Percentiles rank a stretch among this genome's conserved stretches.
Evolutionary conservation across 1,140 invertebrate genomes (phyloP).

Genomic region (Ptiloglossa arizonensis): DNA sequence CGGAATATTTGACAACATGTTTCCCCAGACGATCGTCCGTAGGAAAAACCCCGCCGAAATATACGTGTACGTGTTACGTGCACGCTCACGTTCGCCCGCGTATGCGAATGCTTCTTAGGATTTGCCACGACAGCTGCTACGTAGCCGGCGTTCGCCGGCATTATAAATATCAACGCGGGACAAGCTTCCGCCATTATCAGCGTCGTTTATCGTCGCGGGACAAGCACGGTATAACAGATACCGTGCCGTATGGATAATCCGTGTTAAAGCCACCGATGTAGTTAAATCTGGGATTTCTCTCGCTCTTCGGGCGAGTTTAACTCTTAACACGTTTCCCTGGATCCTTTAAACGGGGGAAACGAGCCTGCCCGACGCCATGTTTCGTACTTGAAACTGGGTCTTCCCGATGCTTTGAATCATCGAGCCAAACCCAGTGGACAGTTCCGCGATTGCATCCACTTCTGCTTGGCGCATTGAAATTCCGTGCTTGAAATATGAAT

Average conservation of each 20-base stretch:
- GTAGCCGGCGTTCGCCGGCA: not conserved
- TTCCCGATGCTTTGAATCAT: not conserved
- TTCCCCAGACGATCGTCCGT: slow-evolving; percentile 60
- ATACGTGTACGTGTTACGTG: slow-evolving; percentile 20
- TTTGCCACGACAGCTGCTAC: slow-evolving; percentile 16
- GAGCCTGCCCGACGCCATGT: not conserved
- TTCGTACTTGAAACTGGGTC: not conserved
- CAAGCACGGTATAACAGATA: slow-evolving; percentile 9
- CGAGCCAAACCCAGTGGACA: not conserved
- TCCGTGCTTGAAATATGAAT: too few species aligned
- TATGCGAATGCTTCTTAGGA: not conserved
- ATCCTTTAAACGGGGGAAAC: not conserved
- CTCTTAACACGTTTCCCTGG: not conserved
- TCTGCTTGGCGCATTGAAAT: too few species aligned
- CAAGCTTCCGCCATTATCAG: slow-evolving; percentile 37
- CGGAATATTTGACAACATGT: slow-evolving; percentile 68
- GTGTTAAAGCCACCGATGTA: slow-evolving; percentile 7
- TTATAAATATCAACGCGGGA: slow-evolving; percentile 48
- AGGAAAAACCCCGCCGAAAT: slow-evolving; percentile 45
- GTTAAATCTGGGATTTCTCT: slow-evolving; percentile 26
- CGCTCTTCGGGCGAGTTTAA: not conserved
- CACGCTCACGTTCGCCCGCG: not conserved
- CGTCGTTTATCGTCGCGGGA: slow-evolving; percentile 32
- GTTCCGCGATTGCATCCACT: too few species aligned
- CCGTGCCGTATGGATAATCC: slow-evolving; percentile 7